These are phyloP conservation scores for Melinopterus prodromus DNA, from an alignment of 2,888 invertebrate species.

Conservation along the genomic window DNA sequence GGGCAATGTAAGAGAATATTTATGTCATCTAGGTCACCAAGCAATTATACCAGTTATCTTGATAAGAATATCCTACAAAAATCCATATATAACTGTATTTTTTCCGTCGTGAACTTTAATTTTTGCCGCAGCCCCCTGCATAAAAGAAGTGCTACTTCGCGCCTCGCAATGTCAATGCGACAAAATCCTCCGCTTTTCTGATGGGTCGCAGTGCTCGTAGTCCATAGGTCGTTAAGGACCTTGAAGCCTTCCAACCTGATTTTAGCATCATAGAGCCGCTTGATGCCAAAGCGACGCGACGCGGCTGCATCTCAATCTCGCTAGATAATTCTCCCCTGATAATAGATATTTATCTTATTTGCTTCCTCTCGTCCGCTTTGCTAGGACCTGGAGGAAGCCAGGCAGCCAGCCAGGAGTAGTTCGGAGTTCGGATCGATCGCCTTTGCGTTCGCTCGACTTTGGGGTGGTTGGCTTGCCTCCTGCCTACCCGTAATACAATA, in stretches of 20 bases:
- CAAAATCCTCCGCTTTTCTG: background rate
- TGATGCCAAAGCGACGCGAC: background rate
- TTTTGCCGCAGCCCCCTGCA: too few relatives aligned
- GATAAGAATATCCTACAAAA: too few relatives aligned
- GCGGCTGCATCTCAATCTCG: background rate
- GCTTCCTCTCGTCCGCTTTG: background rate
- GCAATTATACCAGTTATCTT: too few relatives aligned
- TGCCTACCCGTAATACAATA: slow-evolving; percentile 4
- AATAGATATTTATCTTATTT: background rate
- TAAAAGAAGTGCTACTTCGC: background rate
- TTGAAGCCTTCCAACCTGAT: background rate
- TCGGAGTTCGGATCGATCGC: background rate
- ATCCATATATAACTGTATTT: too few relatives aligned
- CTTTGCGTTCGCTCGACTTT: background rate
- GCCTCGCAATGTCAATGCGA: background rate
- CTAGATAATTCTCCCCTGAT: background rate
- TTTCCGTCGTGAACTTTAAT: too few relatives aligned
- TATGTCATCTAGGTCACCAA: too few relatives aligned
- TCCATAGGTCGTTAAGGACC: background rate
- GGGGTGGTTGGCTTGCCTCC: background rate
- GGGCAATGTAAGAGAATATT: too few relatives aligned
- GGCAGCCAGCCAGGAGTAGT: background rate
- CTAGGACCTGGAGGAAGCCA: background rate
- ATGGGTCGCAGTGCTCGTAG: background rate
- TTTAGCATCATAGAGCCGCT: background rate